Evolutionary conservation across 1,140 invertebrate genomes (phyloP).

Genomic region (Tenebrio molitor): DNA sequence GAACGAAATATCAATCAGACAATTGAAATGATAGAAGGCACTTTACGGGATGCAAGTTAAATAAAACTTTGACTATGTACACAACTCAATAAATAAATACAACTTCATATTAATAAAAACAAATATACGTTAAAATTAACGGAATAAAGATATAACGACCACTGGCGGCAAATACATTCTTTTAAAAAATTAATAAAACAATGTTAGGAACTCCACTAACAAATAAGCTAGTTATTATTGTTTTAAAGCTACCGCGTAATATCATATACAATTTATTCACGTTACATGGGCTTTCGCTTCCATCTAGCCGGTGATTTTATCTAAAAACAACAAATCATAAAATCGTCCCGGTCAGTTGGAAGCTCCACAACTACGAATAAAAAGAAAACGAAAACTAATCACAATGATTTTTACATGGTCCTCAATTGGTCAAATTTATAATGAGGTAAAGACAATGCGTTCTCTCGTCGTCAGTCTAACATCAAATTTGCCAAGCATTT

Average conservation of each 20-base stretch:
- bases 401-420: conserved; percentile 39
- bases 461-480: conserved; percentile 25
- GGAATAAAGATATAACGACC: conserved; percentile 23
- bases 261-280: conserved; percentile 36
- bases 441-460: conserved; percentile 28
- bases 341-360: not conserved
- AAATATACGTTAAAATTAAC: conserved; percentile 20
- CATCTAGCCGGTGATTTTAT: conserved; percentile 5
- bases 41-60: conserved; percentile 28
- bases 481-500: conserved; percentile 24
- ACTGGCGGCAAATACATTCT: not conserved
- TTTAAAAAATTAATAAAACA: conserved; percentile 24
- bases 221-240: conserved; percentile 39
- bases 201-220: conserved; percentile 45
- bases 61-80: conserved; percentile 33
- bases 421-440: conserved; percentile 27
- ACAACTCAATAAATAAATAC: conserved; percentile 39
- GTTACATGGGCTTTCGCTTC: conserved; percentile 18
- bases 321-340: conserved; percentile 1
- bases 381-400: conserved; percentile 22
- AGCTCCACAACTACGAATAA: conserved; percentile 2
- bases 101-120: conserved; percentile 12
- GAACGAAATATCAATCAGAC: conserved; percentile 36
- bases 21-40: conserved; percentile 43
- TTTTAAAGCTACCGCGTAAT: conserved; percentile 45